phyloP scores from a whole-genome alignment of 1,140 invertebrate genomes.

The Drosophila insularis region DNA sequence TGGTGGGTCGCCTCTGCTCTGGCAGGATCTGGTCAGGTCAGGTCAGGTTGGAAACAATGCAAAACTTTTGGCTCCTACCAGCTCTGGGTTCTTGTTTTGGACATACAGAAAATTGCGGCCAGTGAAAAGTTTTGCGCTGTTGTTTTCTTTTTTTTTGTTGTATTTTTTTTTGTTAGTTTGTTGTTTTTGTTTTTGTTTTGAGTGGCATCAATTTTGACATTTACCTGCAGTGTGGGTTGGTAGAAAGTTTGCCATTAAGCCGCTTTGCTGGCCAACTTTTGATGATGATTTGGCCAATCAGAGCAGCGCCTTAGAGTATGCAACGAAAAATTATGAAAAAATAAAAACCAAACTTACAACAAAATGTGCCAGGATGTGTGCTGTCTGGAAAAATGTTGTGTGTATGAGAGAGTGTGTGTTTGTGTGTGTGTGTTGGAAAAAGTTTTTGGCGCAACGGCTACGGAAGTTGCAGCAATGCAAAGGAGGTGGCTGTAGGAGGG shows the following conservation, averaged over 20 bases:
- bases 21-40: constrained; percentile 7
- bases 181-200: constrained; percentile 40
- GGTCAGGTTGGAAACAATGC: constrained; percentile 47
- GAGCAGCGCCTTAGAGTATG: constrained; percentile 46
- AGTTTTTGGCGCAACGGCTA: constrained; percentile 71
- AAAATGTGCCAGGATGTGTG: constrained; percentile 67
- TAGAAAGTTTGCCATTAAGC: constrained; percentile 52
- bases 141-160: constrained; percentile 1
- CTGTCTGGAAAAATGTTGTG: constrained; percentile 61
- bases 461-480: constrained; percentile 59
- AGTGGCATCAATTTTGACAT: constrained; percentile 82
- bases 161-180: background rate
- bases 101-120: constrained; percentile 40
- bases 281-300: constrained; percentile 63
- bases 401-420: constrained; percentile 48
- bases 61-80: constrained; percentile 25
- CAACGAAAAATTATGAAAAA: constrained; percentile 38
- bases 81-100: constrained; percentile 32
- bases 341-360: constrained; percentile 40
- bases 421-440: constrained; percentile 35
- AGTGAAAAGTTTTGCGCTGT: constrained; percentile 51
- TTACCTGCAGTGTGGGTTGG: constrained; percentile 74
- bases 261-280: constrained; percentile 45
- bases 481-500: background rate
- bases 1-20: constrained; percentile 8